A percentile compares a stretch with the other conserved stretches of the same genome.
Conservation (phyloP, 2,113 vertebrate species). For the Oncorhynchus kisutch region DNA sequence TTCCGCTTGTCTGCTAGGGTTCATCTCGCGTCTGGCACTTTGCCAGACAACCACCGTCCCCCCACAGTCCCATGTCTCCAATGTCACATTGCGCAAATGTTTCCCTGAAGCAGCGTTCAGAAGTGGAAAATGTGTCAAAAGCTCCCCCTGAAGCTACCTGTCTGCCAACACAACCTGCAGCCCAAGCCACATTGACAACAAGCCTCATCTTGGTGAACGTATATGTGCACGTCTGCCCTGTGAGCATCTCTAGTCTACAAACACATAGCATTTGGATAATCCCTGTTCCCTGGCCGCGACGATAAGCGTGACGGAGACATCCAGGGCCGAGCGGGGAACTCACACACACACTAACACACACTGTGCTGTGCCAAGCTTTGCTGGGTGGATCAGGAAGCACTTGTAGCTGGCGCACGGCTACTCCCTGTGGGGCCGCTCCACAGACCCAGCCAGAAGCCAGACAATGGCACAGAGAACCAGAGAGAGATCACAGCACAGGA, state of each 20-base stretch:
- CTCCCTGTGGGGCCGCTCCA: conserved; percentile 43
- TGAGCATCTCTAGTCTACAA: neutral
- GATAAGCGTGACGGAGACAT: conserved; percentile 25
- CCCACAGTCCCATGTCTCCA: conserved; percentile 6
- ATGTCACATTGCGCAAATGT: conserved; percentile 63
- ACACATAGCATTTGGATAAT: conserved; percentile 27
- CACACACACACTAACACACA: too few relatives aligned
- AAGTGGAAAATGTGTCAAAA: conserved; percentile 51
- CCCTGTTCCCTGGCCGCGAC: neutral
- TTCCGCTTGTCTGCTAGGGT: conserved; percentile 61
- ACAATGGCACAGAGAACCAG: conserved; percentile 45
- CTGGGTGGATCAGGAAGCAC: conserved; percentile 51
- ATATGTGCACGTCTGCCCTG: neutral
- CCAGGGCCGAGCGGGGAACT: neutral
- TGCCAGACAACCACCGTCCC: conserved; percentile 47
- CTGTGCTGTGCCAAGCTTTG: conserved; percentile 23
- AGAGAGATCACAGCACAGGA: conserved; percentile 38
- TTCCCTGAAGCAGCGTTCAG: conserved; percentile 14
- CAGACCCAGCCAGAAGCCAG: conserved; percentile 39
- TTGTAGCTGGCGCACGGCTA: conserved; percentile 46
- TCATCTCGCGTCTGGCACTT: conserved; percentile 53
- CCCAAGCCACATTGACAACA: too few relatives aligned
- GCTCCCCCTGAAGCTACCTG: conserved; percentile 43
- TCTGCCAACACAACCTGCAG: conserved; percentile 37
- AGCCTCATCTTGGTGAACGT: conserved; percentile 24